Conservation (phyloP, 2,888 invertebrate genomes). For the Diaperis boleti region DNA sequence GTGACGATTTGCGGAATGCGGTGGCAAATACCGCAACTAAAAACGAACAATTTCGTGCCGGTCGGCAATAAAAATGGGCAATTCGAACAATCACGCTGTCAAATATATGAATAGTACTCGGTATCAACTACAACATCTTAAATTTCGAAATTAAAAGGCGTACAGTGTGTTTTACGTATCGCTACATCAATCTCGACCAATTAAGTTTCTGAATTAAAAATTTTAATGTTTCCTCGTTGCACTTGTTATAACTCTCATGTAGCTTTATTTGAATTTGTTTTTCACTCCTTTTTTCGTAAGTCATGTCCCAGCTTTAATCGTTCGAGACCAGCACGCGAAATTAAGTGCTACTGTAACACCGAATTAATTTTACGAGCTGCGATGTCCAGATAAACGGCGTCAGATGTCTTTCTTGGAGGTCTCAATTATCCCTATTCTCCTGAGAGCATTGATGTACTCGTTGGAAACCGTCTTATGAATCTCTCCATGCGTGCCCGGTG, state of each 20-base stretch:
- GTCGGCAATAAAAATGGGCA: slow-evolving; percentile 14
- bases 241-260: slow-evolving; percentile 30
- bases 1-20: slow-evolving; percentile 3
- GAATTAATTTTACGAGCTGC: slow-evolving; percentile 38
- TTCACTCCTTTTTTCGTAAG: slow-evolving; percentile 13
- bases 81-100: slow-evolving; percentile 36
- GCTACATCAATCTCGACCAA: slow-evolving; percentile 45
- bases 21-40: background rate
- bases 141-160: slow-evolving; percentile 43
- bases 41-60: slow-evolving; percentile 27
- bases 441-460: slow-evolving; percentile 5
- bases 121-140: slow-evolving; percentile 40
- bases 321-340: slow-evolving; percentile 30
- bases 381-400: slow-evolving; percentile 32
- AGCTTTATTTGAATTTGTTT: slow-evolving; percentile 12
- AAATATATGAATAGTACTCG: slow-evolving; percentile 34
- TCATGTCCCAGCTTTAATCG: slow-evolving; percentile 29
- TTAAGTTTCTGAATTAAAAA: slow-evolving; percentile 42
- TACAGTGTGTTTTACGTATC: slow-evolving; percentile 48
- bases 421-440: slow-evolving; percentile 25
- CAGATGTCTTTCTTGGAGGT: slow-evolving; percentile 21
- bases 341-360: slow-evolving; percentile 28
- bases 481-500: slow-evolving; percentile 50
- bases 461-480: slow-evolving; percentile 17
- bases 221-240: slow-evolving; percentile 40